Percentiles rank a stretch among this genome's conserved stretches.
Conservation (phyloP, 1,140 invertebrate genomes). For the Dendroctonus ponderosae region DNA sequence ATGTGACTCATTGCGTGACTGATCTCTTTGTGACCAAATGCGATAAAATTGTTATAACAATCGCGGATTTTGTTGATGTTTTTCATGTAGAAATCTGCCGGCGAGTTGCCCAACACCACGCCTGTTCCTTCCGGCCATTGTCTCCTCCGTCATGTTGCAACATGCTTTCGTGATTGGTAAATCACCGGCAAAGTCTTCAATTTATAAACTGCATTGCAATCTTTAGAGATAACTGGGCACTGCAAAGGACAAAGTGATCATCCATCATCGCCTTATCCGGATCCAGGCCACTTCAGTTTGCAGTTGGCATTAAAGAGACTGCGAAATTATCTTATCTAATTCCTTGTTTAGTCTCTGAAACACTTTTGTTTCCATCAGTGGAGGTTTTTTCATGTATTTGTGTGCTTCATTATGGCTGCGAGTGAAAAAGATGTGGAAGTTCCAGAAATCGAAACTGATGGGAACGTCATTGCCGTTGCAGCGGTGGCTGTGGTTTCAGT, state of each 20-base stretch:
- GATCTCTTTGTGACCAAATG: neutral
- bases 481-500: neutral
- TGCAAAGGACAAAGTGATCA: neutral
- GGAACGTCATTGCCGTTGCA: neutral
- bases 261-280: neutral
- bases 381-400: neutral
- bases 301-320: neutral
- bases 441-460: constrained; percentile 1
- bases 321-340: neutral
- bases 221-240: neutral
- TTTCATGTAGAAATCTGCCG: neutral
- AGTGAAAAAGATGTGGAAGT: neutral
- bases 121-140: constrained; percentile 5
- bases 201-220: neutral
- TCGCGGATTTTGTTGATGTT: neutral
- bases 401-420: neutral
- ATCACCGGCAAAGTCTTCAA: neutral
- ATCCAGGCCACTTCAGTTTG: neutral
- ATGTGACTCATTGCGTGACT: neutral
- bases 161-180: neutral
- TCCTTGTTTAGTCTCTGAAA: neutral
- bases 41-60: neutral
- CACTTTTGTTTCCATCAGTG: neutral
- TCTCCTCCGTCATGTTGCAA: neutral
- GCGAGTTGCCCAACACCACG: neutral